These are phyloP conservation scores for Stramonita haemastoma DNA, from an alignment of 2,888 invertebrate species.

Conservation along the genomic window DNA sequence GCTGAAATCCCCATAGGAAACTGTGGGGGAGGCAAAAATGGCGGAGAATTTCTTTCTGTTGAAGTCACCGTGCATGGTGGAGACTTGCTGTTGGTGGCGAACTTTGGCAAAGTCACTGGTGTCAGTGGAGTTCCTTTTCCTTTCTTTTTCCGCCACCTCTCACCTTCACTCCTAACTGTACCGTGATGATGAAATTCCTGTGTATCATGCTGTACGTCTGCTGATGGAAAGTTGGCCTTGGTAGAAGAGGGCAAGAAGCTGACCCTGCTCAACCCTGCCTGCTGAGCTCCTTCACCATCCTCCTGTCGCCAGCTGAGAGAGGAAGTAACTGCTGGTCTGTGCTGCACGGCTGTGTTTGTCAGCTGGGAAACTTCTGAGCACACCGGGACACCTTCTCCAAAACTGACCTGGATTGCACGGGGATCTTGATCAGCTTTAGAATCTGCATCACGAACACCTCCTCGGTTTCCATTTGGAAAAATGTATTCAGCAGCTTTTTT, in stretches of 20 bases:
- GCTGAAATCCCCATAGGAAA: conserved; percentile 52
- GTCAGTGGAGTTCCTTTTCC: conserved; percentile 9
- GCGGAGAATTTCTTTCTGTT: neutral
- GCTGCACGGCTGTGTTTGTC: neutral
- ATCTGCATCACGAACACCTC: neutral
- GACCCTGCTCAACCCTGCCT: conserved; percentile 37
- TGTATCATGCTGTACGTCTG: conserved; percentile 11
- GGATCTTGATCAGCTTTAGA: neutral
- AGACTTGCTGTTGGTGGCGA: conserved; percentile 20
- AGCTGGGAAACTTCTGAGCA: conserved; percentile 22
- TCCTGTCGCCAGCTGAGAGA: conserved; percentile 22
- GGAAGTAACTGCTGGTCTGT: neutral
- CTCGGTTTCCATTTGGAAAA: neutral
- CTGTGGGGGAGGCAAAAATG: conserved; percentile 27
- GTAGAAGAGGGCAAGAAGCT: conserved; percentile 46
- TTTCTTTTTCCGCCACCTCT: conserved; percentile 33
- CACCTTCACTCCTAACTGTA: conserved; percentile 29
- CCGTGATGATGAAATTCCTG: conserved; percentile 36
- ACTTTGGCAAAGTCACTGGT: conserved; percentile 7
- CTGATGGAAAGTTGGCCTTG: conserved; percentile 11
- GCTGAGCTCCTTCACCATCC: conserved; percentile 35
- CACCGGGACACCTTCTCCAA: conserved; percentile 2
- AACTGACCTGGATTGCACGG: neutral
- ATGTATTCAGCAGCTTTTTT: neutral
- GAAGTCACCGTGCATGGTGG: conserved; percentile 13